These are phyloP conservation scores for Chironomus tepperi DNA, from an alignment of 1,140 invertebrate genomes.

Conservation along the genomic window DNA sequence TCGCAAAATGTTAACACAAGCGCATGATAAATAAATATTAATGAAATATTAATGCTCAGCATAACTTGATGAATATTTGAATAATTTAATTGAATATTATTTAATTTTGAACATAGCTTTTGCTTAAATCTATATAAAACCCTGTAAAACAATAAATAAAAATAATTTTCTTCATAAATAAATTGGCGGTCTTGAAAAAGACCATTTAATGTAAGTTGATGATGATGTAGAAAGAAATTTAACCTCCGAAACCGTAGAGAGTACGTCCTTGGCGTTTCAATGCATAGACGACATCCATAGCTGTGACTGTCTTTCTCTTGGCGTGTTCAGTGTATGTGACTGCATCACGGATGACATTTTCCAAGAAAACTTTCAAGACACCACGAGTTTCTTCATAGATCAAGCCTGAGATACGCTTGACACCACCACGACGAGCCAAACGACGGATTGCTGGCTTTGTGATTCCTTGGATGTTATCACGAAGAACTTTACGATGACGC, in stretches of 20 bases:
- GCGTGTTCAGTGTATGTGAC: constrained; percentile 78
- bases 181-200: constrained; percentile 31
- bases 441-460: constrained; percentile 41
- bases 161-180: constrained; percentile 1
- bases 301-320: constrained; percentile 73
- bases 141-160: too few species aligned
- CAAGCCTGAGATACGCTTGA: constrained; percentile 62
- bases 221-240: constrained; percentile 22
- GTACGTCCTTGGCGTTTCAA: constrained; percentile 72
- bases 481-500: constrained; percentile 41
- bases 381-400: constrained; percentile 64
- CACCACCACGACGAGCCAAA: constrained; percentile 57
- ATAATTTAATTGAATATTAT: too few species aligned
- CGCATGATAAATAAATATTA: too few species aligned
- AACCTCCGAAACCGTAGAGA: constrained; percentile 35
- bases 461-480: constrained; percentile 64
- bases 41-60: too few species aligned
- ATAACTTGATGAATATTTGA: too few species aligned
- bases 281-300: constrained; percentile 82
- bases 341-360: constrained; percentile 73
- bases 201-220: constrained; percentile 27
- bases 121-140: too few species aligned
- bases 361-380: constrained; percentile 70
- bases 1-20: too few species aligned
- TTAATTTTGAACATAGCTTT: too few species aligned